Conservation (phyloP, 2,797 vertebrate genomes). For the Rachycentron canadum region DNA sequence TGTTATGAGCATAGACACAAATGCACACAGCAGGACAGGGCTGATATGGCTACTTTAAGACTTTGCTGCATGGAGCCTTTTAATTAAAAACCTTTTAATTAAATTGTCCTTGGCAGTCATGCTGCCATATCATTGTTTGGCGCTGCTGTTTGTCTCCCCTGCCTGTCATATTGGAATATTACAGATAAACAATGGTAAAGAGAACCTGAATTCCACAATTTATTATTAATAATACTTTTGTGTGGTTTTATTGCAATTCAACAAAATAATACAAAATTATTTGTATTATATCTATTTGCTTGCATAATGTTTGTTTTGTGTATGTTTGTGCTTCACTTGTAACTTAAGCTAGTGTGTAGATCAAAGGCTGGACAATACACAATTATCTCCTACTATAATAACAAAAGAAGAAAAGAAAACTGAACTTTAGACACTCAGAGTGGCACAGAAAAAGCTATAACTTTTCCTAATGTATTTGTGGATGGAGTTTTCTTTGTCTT, state of each 20-base stretch:
- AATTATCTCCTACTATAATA: not conserved
- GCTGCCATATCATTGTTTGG: conserved; percentile 69
- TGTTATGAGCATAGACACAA: conserved; percentile 54
- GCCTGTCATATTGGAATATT: conserved; percentile 62
- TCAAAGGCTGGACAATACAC: not conserved
- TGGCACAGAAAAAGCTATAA: not conserved
- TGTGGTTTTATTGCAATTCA: not conserved
- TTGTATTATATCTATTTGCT: not conserved
- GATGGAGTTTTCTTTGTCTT: not conserved
- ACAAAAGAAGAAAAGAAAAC: not conserved
- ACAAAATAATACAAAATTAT: too few relatives aligned
- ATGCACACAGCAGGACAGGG: conserved; percentile 64
- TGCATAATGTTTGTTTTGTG: not conserved
- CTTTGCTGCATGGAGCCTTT: conserved; percentile 66
- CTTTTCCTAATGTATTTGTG: not conserved
- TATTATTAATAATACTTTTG: not conserved
- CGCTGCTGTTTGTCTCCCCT: conserved; percentile 62
- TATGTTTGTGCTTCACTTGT: not conserved
- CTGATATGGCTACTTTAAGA: conserved; percentile 75
- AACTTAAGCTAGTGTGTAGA: not conserved
- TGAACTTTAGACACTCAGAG: not conserved
- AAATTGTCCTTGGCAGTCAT: conserved; percentile 71
- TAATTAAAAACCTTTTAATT: conserved; percentile 80
- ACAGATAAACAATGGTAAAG: conserved; percentile 50
- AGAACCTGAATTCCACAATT: conserved; percentile 38